phyloP scores from a whole-genome alignment of 2,888 invertebrate genomes.

The Altica lythri region DNA sequence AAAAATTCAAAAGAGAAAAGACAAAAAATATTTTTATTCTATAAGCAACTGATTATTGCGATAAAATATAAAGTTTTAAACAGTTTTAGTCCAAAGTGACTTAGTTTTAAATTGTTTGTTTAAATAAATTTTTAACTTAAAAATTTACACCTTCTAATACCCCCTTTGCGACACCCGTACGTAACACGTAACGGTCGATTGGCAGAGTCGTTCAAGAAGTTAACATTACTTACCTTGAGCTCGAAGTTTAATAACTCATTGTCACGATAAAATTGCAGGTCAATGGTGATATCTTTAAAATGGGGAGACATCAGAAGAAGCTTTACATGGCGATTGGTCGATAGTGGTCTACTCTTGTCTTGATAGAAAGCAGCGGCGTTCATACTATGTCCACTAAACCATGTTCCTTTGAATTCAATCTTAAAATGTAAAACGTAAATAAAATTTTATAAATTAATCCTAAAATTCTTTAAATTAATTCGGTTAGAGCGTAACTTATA shows the following conservation, averaged over 20 bases:
- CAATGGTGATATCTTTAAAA: constrained; percentile 70
- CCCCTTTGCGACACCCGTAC: background rate
- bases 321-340: constrained; percentile 68
- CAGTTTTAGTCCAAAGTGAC: no score
- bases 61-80: no score
- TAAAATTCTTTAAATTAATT: constrained; percentile 29
- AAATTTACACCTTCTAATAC: background rate
- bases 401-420: constrained; percentile 74
- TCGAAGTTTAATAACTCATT: constrained; percentile 70
- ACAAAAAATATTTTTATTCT: no score
- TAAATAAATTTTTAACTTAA: background rate
- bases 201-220: constrained; percentile 37
- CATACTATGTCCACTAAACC: constrained; percentile 80
- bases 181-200: constrained; percentile 45
- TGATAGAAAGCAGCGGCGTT: constrained; percentile 74
- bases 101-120: background rate
- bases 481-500: no score
- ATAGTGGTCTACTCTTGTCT: constrained; percentile 70
- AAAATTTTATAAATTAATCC: no score
- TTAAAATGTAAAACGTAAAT: no score
- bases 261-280: constrained; percentile 68
- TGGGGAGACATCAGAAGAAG: constrained; percentile 73
- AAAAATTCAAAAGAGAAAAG: no score
- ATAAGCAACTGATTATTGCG: no score
- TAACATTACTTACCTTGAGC: constrained; percentile 61